phyloP scores from a whole-genome alignment of 2,888 invertebrate species.

The Neoaliturus tenellus region DNA sequence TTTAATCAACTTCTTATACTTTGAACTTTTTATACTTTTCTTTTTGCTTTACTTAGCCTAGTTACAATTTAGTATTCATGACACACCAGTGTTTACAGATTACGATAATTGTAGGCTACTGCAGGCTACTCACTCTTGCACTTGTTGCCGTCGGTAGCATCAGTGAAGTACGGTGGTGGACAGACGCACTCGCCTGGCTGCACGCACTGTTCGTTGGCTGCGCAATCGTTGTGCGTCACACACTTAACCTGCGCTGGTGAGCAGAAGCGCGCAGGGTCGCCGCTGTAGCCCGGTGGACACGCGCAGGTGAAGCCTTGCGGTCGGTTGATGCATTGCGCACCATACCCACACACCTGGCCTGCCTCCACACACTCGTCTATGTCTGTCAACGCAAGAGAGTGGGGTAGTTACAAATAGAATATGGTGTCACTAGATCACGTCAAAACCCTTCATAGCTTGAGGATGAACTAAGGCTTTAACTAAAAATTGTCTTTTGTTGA shows the following conservation, averaged over 20 bases:
- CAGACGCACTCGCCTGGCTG: constrained; percentile 95
- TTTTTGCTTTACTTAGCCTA: too few species aligned
- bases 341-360: constrained; percentile 83
- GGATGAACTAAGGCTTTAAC: too few species aligned
- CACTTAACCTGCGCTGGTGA: constrained; percentile 89
- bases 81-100: too few species aligned
- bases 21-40: too few species aligned
- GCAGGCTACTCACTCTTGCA: constrained; percentile 90
- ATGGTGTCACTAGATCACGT: too few species aligned
- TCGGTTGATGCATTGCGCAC: constrained; percentile 90
- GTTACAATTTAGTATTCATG: too few species aligned
- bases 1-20: too few species aligned
- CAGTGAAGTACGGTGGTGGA: constrained; percentile 92
- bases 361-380: constrained; percentile 65
- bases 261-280: constrained; percentile 89
- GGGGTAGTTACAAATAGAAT: too few species aligned
- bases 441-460: too few species aligned
- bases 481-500: too few species aligned
- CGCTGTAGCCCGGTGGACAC: constrained; percentile 88
- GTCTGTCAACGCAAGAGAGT: too few species aligned
- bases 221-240: constrained; percentile 88
- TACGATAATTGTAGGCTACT: too few species aligned
- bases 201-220: constrained; percentile 91
- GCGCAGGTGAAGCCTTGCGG: constrained; percentile 87
- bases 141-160: constrained; percentile 87